Base-by-base conservation (phyloP, 2,797 vertebrate genomes). In the Phataginus tricuspis region DNA sequence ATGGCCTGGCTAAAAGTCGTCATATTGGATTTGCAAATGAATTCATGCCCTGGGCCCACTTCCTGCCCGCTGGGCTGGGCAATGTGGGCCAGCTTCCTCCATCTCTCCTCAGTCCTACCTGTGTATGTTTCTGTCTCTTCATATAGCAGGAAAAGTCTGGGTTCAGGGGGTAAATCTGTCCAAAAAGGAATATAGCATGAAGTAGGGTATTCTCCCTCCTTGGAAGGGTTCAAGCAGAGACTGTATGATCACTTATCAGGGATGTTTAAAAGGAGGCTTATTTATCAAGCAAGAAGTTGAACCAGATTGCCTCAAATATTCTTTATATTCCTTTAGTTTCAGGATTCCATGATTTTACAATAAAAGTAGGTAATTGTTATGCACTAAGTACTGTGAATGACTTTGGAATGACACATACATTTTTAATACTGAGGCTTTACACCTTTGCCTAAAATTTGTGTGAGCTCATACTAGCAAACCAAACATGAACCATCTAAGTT, bases 261-360 rank as follows among this genome's bases (percentile, higher is more conserved):
- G 53, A 15, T 10, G 4, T 90, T 94, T 71, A 64, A 61, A 90
- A 86, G 27, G 51, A 68, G 37, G 37, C 11, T 95, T 72, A 42
- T 63, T 91, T 88, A 88, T 71, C 23, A 75, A 77, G 69, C 92
- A 37, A 34, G 29, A 86, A 69, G 59, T 82, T 90, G 51, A 90
- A 82, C 19, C 61, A 53, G 1, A 39, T 93, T 57, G 75, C 34
- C 72, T 90, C 63, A 68, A 69, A 55, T 83, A 64, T 51, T 45
- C 39, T 93, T 96, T 82, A 14, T 34, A 68, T 66, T 83, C 13
- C 27, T 93, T 92, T 86, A 55, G 78, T 85, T 19, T 96, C 77
- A 77, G 34, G 59, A 85, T 39, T 87, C 55, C 25, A 57, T 55
- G 45, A 68, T 69, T 93, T 95, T 87, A n/a, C 31, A 13, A 55